These are phyloP conservation scores for Lithobates pipiens DNA, from an alignment of 2,797 vertebrate species.

Conservation along the genomic window DNA sequence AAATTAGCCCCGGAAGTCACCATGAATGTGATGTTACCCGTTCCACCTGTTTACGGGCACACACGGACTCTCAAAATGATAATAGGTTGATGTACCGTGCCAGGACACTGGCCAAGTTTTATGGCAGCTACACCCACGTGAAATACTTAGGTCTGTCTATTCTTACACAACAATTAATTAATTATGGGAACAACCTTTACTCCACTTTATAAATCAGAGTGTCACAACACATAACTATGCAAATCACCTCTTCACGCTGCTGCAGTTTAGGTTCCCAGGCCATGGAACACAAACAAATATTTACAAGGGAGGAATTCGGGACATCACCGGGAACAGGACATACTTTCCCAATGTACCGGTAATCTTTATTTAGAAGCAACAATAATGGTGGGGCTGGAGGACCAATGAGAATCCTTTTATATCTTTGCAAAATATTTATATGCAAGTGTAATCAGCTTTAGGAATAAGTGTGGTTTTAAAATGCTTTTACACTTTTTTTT, in stretches of 20 bases:
- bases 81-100: not conserved
- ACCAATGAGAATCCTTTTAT: too few species aligned
- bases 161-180: not conserved
- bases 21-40: not conserved
- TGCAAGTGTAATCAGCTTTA: too few species aligned
- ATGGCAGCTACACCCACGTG: not conserved
- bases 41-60: not conserved
- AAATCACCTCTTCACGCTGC: not conserved
- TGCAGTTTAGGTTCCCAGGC: not conserved
- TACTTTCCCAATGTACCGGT: too few species aligned
- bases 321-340: too few species aligned
- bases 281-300: not conserved
- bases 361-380: too few species aligned
- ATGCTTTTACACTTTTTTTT: too few species aligned
- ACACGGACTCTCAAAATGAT: not conserved
- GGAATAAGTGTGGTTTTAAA: too few species aligned
- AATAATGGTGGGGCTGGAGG: too few species aligned
- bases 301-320: not conserved
- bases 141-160: not conserved
- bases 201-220: constrained; percentile 5
- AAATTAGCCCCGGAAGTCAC: not conserved
- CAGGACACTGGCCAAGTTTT: not conserved
- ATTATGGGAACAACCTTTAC: constrained; percentile 3
- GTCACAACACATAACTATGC: not conserved
- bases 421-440: too few species aligned